These are phyloP conservation scores for Nasua narica DNA, from an alignment of 2,797 vertebrate species.

Conservation along the genomic window DNA sequence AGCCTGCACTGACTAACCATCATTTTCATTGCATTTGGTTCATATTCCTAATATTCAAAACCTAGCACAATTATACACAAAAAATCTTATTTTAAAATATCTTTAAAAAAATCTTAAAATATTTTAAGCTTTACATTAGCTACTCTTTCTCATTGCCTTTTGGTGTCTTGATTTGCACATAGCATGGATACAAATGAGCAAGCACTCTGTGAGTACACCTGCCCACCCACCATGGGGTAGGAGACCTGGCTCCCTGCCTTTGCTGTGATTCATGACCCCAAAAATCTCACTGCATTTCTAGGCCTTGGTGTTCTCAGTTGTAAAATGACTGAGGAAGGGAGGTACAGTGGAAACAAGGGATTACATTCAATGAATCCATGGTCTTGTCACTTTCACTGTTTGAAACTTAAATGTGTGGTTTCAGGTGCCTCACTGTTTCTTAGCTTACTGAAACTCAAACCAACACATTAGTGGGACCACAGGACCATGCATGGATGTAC, in stretches of 20 bases:
- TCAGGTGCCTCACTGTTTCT: background rate
- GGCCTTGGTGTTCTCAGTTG: background rate
- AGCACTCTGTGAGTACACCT: background rate
- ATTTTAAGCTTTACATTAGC: background rate
- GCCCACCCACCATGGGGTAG: background rate
- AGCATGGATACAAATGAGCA: background rate
- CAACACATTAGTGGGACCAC: background rate
- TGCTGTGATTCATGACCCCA: background rate
- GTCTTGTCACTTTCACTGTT: background rate
- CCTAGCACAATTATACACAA: background rate
- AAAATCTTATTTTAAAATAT: too few relatives aligned
- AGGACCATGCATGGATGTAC: rapidly evolving
- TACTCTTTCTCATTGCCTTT: background rate
- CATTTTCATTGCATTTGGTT: background rate
- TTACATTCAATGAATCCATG: background rate
- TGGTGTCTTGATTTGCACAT: background rate
- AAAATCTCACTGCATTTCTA: background rate
- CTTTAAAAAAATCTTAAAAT: too few relatives aligned
- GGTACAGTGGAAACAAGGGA: background rate
- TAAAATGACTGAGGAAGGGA: background rate
- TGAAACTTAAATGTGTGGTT: background rate
- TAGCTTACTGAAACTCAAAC: background rate
- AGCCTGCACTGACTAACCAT: background rate
- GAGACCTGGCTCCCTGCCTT: background rate
- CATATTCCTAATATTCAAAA: background rate